Base-by-base conservation (phyloP, 64 coral and sea anemone species). In the Pocillopora verrucosa region DNA sequence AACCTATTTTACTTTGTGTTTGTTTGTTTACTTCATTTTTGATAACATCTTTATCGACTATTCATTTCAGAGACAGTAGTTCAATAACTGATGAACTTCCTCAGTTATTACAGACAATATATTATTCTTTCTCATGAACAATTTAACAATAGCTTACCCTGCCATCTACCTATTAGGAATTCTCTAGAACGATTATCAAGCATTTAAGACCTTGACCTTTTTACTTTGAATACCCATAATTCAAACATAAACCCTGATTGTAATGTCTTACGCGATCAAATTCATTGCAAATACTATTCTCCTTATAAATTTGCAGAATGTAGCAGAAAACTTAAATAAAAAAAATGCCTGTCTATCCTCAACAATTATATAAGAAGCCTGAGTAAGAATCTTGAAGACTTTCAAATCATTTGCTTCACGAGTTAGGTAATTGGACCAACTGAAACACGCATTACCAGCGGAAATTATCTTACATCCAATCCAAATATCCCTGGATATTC, bases 361-460 rank as follows among this genome's bases (percentile, higher is more conserved):
- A 24, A 73, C 70, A 73, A 73, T 73, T n/a, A 73, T 34, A 73
- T 73, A 22, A 73, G 4, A 24, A 73, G 70, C 70, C 70, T 73
- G 34, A 73, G 70, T 25, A 24, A 73, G 70, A 73, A 73, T 73
- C 70, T 73, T 73, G 70, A 73, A 73, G 70, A 73, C n/a, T 73
- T 73, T 34, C 19, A 73, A 73, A 73, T 73, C 17, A 73, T 73
- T 73, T 73, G 70, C 70, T 24, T 73, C 34, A 73, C n/a, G 70
- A 73, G 34, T 73, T 73, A 67, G 64, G 12, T 73, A 73, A 73
- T 10, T 73, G 70, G 70, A 24, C 22, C n/a, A 73, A 73, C 17
- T 73, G 70, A 73, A 24, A 73, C 22, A n/a, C 70, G 4, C 22
- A 73, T 73, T 73, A 20, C 70, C 12, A 73, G 70, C 70, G 22